Evolutionary conservation across 2,888 invertebrate species (phyloP).

Genomic region (Thereva nobilitata): DNA sequence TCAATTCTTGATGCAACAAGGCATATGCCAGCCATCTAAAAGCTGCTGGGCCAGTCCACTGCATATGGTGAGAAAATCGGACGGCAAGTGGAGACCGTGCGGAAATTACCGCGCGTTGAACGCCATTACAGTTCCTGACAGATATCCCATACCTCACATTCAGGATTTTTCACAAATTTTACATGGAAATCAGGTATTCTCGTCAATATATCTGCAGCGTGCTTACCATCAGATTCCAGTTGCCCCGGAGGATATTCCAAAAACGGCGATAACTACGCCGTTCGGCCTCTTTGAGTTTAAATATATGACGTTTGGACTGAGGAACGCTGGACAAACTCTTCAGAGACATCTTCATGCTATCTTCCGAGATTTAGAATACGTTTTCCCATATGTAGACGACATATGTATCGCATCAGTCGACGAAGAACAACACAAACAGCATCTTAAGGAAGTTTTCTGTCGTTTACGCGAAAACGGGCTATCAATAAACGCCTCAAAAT

Average conservation of each 20-base stretch:
- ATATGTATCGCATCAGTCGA: slow-evolving; percentile 37
- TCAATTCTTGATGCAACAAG: slow-evolving; percentile 35
- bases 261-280: slow-evolving; percentile 49
- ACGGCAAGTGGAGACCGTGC: slow-evolving; percentile 37
- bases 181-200: slow-evolving; percentile 35
- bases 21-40: slow-evolving; percentile 40
- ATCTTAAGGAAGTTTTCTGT: slow-evolving; percentile 28
- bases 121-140: slow-evolving; percentile 35
- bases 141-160: slow-evolving; percentile 39
- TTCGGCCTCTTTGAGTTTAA: slow-evolving; percentile 51
- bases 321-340: slow-evolving; percentile 51
- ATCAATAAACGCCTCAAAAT: slow-evolving; percentile 3
- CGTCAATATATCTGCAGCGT: slow-evolving; percentile 36
- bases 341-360: slow-evolving; percentile 49
- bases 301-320: slow-evolving; percentile 50
- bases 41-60: slow-evolving; percentile 41
- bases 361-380: slow-evolving; percentile 44
- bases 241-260: slow-evolving; percentile 31
- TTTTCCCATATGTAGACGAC: slow-evolving; percentile 45
- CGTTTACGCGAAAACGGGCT: slow-evolving; percentile 1
- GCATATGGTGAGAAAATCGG: slow-evolving; percentile 39
- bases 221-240: slow-evolving; percentile 42
- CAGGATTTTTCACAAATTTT: slow-evolving; percentile 39
- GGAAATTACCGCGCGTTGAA: slow-evolving; percentile 38
- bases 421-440: slow-evolving; percentile 38